Base-by-base conservation (phyloP, 64 coral and sea anemone genomes). In the Trachythela sp. region DNA sequence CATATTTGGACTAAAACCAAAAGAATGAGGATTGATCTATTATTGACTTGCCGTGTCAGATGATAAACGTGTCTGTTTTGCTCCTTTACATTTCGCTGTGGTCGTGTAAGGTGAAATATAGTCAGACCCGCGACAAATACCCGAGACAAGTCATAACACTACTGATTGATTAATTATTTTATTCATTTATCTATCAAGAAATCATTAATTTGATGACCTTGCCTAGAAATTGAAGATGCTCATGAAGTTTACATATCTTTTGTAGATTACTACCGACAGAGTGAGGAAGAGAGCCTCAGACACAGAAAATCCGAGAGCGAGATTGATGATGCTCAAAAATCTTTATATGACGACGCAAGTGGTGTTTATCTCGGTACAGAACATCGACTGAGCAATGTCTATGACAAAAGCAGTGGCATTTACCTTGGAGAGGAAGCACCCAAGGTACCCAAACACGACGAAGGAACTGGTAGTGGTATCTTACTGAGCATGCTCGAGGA, bases 401-500 rank as follows among this genome's bases (percentile, higher is more conserved):
- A 99, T 72, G 96, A 99, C 70, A 94, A 99, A 39, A 90, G 85
- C 22, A 99, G 96, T 27, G 96, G 96, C 22, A 93, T 99, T 7
- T 99, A 99, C 49, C 58, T 99, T 4, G 96, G 96, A 29, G 93
- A 99, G 17, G 93, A 99, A 22, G 92, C 89, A 29, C 77, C 91
- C 24, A 67, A 60, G 0, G 86, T 71, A 64, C 84, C 92, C 2
- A 48, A 85, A 31, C 86, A 80, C 20, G 75, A 80, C 37, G 75
- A 80, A 80, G 75, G 75, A 18, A 80, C 75, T 15, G 75, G 75
- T 5, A 80, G 75, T 36, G 75, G 75, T 36, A 80, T 80, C 30
- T 80, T 80, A 37, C 37, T 80, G 30, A 80, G 75, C 31, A 37
- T 80, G 37, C 37, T 80, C 10, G 75, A 80, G 30, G 75, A 80